Evolutionary conservation across 2,113 vertebrate species (phyloP).

Genomic region (Chinchilla lanigera): DNA sequence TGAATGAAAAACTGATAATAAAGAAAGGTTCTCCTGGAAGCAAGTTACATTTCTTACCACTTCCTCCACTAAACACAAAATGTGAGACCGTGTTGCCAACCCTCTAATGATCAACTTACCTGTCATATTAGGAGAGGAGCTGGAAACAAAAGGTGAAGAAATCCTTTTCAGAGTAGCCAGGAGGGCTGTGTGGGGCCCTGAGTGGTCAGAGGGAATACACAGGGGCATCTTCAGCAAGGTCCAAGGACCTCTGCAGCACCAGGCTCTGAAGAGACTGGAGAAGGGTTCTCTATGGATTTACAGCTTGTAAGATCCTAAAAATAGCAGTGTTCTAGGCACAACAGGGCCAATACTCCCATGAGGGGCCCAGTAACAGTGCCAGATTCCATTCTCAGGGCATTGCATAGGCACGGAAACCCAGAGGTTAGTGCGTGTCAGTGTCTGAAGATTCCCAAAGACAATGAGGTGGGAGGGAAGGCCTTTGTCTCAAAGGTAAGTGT

Average conservation of each 20-base stretch:
- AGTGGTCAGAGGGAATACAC: not conserved
- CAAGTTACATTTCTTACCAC: not conserved
- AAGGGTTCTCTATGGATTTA: not conserved
- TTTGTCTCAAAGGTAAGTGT: not conserved
- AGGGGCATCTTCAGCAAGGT: not conserved
- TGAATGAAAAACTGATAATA: conserved; percentile 10
- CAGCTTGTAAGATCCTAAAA: not conserved
- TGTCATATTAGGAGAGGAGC: not conserved
- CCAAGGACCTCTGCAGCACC: not conserved
- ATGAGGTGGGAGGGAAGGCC: not conserved
- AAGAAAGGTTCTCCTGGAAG: not conserved
- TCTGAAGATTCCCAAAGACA: not conserved
- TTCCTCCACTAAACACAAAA: conserved; percentile 16
- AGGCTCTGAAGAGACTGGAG: not conserved
- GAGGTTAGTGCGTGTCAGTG: not conserved
- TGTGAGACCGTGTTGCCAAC: not conserved
- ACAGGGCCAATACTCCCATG: not conserved
- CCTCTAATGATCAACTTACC: not conserved
- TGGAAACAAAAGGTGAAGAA: not conserved
- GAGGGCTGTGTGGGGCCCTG: not conserved
- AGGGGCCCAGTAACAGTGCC: too few relatives aligned
- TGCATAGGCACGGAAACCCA: too few relatives aligned
- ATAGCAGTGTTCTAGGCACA: not conserved
- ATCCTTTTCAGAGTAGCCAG: not conserved
- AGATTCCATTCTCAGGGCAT: not conserved